A percentile compares a stretch with the other conserved stretches of the same genome.
phyloP scores from a whole-genome alignment of 2,113 vertebrate genomes.

The Zosterops pallidus region DNA sequence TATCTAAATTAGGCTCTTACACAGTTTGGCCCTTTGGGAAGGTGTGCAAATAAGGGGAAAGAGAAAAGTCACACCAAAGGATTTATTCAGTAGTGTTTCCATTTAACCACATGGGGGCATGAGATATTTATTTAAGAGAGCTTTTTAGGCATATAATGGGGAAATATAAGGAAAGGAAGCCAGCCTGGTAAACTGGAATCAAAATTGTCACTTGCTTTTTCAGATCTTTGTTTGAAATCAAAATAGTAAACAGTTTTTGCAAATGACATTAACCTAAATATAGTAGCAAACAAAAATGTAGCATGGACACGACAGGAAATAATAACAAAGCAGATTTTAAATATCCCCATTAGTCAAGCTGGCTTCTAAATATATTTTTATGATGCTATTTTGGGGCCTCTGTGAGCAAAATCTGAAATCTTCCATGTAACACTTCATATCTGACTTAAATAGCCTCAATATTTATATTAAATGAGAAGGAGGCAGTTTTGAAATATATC shows the following conservation, averaged over 20 bases:
- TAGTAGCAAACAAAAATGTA: background rate
- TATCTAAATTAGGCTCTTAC: background rate
- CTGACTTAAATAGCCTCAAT: background rate
- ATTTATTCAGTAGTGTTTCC: conserved; percentile 10
- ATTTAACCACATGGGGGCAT: conserved; percentile 71
- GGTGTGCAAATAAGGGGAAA: background rate
- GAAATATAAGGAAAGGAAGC: background rate
- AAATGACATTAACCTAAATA: background rate
- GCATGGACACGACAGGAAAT: background rate
- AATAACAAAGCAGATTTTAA: background rate
- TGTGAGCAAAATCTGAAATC: background rate
- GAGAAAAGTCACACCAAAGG: background rate
- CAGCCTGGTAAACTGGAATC: background rate
- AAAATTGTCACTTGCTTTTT: background rate
- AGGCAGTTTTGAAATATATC: background rate
- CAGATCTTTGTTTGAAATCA: background rate
- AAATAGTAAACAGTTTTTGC: background rate
- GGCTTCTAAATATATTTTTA: background rate
- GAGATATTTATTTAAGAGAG: conserved; percentile 62
- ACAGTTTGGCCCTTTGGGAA: background rate
- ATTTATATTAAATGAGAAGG: background rate
- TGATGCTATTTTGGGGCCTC: background rate
- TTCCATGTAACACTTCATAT: background rate
- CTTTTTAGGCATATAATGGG: background rate
- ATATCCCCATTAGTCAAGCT: background rate